Percentiles rank a stretch among this genome's conserved stretches.
phyloP scores from a whole-genome alignment of 2,113 vertebrate species.

The Aphyosemion australe region DNA sequence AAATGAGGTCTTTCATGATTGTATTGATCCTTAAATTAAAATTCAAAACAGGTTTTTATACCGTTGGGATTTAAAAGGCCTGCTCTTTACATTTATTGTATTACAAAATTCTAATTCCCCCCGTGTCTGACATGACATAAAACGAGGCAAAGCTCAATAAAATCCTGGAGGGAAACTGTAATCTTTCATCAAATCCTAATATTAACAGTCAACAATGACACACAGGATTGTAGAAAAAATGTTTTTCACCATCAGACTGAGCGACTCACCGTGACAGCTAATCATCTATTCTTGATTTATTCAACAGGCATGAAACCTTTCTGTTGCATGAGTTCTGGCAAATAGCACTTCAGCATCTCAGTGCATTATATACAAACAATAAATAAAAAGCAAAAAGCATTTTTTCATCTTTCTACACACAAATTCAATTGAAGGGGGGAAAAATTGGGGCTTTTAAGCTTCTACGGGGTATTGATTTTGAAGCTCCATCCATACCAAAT shows the following conservation, averaged over 20 bases:
- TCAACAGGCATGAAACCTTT: conserved; percentile 27
- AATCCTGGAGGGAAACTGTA: conserved; percentile 25
- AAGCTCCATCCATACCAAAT: conserved; percentile 35
- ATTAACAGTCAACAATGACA: conserved; percentile 10
- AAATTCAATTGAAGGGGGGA: conserved; percentile 28
- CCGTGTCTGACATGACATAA: conserved; percentile 12
- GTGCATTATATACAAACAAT: conserved; percentile 22
- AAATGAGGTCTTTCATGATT: background rate
- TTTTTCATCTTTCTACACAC: conserved; percentile 6
- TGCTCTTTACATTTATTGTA: background rate
- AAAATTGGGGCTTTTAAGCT: conserved; percentile 45
- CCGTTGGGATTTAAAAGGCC: background rate
- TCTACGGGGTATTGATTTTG: conserved; percentile 41
- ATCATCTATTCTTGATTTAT: conserved; percentile 45
- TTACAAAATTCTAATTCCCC: background rate
- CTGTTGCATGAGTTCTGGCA: conserved; percentile 31
- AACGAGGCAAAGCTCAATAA: conserved; percentile 9
- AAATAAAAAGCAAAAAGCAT: conserved; percentile 27
- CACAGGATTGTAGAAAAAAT: conserved; percentile 15
- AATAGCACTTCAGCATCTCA: conserved; percentile 26
- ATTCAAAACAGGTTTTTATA: background rate
- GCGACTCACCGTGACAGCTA: conserved; percentile 41
- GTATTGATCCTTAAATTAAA: background rate
- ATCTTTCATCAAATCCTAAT: conserved; percentile 16
- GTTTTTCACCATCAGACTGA: conserved; percentile 45